These are phyloP conservation scores for Cyrtorhinus lividipennis DNA, from an alignment of 1,140 invertebrate species.

Conservation along the genomic window DNA sequence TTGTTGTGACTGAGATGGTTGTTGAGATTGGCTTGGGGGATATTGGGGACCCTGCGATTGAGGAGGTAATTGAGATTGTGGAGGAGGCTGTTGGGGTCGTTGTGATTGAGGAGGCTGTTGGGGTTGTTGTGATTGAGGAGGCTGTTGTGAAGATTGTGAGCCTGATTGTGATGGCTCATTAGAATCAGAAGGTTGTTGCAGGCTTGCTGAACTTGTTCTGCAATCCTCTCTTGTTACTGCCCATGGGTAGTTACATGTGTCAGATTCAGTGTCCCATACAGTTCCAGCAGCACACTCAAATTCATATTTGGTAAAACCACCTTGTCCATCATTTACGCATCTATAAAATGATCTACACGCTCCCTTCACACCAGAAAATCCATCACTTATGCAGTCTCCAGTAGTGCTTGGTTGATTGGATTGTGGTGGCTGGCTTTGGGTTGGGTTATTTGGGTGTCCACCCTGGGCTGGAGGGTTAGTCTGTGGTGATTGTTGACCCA, in stretches of 20 bases:
- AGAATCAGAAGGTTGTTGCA: not conserved
- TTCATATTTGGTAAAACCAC: conserved; percentile 40
- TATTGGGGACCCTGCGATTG: not conserved
- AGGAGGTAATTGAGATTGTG: conserved; percentile 9
- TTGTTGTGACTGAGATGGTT: not conserved
- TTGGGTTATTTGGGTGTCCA: too few relatives aligned
- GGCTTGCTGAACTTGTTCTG: not conserved
- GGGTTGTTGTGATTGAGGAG: not conserved
- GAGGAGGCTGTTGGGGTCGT: conserved; percentile 7
- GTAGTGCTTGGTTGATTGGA: not conserved
- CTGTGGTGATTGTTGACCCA: not conserved
- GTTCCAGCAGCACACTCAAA: conserved; percentile 49
- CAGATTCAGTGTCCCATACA: conserved; percentile 43
- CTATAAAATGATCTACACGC: conserved; percentile 52
- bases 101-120: conserved; percentile 1
- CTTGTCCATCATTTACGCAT: conserved; percentile 43
- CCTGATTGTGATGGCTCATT: too few relatives aligned
- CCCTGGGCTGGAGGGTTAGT: too few relatives aligned
- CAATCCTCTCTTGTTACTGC: conserved; percentile 31
- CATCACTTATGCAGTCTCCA: conserved; percentile 28
- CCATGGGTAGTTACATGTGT: conserved; percentile 44
- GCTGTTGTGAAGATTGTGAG: not conserved
- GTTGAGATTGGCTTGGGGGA: not conserved
- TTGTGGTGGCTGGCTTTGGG: not conserved
- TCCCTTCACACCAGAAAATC: conserved; percentile 39